Evolutionary conservation across 1,140 invertebrate species (phyloP).

Genomic region (Bombyx mandarina): DNA sequence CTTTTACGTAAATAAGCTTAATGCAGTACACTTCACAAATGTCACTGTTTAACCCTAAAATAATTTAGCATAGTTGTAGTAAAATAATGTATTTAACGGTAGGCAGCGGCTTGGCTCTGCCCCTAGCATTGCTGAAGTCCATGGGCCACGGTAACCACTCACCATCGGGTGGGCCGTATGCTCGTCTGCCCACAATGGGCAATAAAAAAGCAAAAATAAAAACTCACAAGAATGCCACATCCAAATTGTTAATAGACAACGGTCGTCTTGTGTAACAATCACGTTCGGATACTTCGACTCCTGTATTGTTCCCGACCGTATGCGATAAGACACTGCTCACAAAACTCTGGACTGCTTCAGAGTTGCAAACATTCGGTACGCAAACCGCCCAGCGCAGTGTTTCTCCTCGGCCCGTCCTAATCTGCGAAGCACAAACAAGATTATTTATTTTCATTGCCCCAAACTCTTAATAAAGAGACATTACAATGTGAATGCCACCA

Average conservation of each 20-base stretch:
- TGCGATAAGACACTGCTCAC: conserved; percentile 66
- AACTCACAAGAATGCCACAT: conserved; percentile 74
- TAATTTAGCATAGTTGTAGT: no score
- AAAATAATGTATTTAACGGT: background rate
- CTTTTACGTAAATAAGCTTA: no score
- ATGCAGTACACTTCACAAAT: no score
- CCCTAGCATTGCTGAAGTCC: no score
- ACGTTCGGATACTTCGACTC: conserved; percentile 54
- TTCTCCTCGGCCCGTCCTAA: conserved; percentile 60
- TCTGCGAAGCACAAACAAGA: conserved; percentile 20
- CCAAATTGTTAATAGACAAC: conserved; percentile 48
- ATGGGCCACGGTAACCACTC: no score
- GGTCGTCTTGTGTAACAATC: conserved; percentile 69
- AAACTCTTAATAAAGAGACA: no score
- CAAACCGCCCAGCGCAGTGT: conserved; percentile 76
- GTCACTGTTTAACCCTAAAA: no score
- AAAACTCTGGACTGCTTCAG: conserved; percentile 67
- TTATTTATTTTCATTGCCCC: no score
- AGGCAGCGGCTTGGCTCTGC: no score
- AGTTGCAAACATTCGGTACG: conserved; percentile 72
- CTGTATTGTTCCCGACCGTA: conserved; percentile 60
- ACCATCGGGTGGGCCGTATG: no score
- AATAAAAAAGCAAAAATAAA: background rate
- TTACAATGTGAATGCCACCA: no score
- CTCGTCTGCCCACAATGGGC: no score